Evolutionary conservation across 2,888 invertebrate species (phyloP).

Genomic region (Pachliopta kotzebuea): DNA sequence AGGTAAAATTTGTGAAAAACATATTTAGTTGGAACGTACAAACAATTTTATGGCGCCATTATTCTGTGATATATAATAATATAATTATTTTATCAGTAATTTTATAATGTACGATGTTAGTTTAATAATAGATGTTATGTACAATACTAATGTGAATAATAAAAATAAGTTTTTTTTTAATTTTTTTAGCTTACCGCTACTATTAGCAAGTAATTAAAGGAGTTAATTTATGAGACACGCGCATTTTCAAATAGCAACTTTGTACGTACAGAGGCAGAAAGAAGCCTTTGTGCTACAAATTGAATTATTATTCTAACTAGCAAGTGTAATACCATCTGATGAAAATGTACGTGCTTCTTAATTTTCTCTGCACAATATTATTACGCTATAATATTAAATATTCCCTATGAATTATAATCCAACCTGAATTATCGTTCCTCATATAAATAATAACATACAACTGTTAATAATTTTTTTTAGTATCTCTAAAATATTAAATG

Average conservation of each 20-base stretch:
- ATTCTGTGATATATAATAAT: too few species aligned
- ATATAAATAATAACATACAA: too few species aligned
- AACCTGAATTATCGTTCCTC: too few species aligned
- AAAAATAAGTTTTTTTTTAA: background rate
- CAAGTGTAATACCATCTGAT: background rate
- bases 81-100: too few species aligned
- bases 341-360: background rate
- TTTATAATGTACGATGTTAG: too few species aligned
- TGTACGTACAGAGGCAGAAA: slow-evolving; percentile 1
- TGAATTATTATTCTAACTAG: slow-evolving; percentile 1
- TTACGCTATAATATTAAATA: background rate
- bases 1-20: too few species aligned
- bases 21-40: too few species aligned
- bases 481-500: too few species aligned
- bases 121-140: too few species aligned
- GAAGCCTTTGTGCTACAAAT: background rate
- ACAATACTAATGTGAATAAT: background rate
- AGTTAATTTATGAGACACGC: background rate
- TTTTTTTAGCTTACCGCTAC: background rate
- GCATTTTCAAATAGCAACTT: background rate
- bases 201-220: background rate
- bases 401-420: too few species aligned
- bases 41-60: too few species aligned
- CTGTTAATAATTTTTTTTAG: too few species aligned
- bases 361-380: background rate